These are phyloP conservation scores for Dryococelus australis DNA, from an alignment of 2,888 invertebrate genomes.

Conservation along the genomic window DNA sequence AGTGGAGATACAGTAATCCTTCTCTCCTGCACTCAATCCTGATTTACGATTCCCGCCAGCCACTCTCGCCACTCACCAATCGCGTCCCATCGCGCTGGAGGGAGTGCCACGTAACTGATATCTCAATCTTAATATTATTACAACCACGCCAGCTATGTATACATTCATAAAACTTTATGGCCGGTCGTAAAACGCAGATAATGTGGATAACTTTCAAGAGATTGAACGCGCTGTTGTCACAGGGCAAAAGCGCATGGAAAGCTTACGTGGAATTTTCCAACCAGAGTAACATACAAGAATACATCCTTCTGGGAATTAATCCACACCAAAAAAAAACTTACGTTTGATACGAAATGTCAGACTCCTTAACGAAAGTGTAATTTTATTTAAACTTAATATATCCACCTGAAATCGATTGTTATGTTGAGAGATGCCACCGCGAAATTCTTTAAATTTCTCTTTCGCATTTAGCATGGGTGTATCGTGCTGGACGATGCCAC, in stretches of 20 bases:
- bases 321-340: too few species aligned
- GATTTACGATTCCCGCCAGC: neutral
- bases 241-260: neutral
- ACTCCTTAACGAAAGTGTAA: too few species aligned
- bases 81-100: neutral
- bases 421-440: too few species aligned
- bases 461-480: too few species aligned
- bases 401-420: too few species aligned
- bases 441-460: too few species aligned
- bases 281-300: neutral
- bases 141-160: slow-evolving; percentile 8
- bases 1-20: neutral
- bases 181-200: slow-evolving; percentile 1
- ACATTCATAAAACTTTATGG: slow-evolving; percentile 11
- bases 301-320: too few species aligned
- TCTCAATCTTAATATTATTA: slow-evolving; percentile 3
- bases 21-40: neutral
- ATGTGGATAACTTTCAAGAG: slow-evolving; percentile 16
- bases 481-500: too few species aligned
- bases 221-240: slow-evolving; percentile 8
- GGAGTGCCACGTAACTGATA: neutral
- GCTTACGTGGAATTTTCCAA: neutral
- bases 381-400: too few species aligned
- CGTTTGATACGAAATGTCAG: too few species aligned
- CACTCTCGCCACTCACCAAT: neutral